Evolutionary conservation across 2,888 invertebrate species (phyloP), one percentile per base, ranked within the genome.

Genomic region (Hedychridium roseum): DNA sequence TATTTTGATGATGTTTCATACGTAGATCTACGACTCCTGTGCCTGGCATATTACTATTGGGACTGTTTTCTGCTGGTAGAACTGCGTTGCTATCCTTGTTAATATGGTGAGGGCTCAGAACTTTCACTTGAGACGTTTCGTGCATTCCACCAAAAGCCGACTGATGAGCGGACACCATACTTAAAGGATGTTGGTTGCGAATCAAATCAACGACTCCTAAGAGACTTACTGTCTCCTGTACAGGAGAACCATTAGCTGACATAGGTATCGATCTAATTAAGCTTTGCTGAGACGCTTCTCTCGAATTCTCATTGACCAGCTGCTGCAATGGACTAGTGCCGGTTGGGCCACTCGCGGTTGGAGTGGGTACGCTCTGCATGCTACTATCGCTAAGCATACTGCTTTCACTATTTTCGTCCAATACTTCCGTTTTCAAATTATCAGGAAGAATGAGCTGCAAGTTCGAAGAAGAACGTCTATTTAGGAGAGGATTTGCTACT

Each of bases 331-430:
- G 73, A 43, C 73, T 73, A 3, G 73, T 50, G n/a, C 60, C 57
- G 39, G 63, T 48, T 34, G 55, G 49, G 12, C 62, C 53, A 50
- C 64, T 66, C 46, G 71, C 49, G 23, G 68, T 60, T n/a, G 73
- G 59, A 17, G 71, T 67, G 34, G 71, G 64, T 35, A 77, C 68
- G 21, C 71, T 73, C 32, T 79, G 73, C 60, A 80, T 73, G 17
- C 79, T 76, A 50, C 74, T 79, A n/a, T 80, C 81, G 48, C 78
- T 75, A 30, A 77, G 43, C 49, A 85, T 73, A 14, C 87, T 87
- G 60, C 84, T 85, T 74, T 89, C 88, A 68, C 90, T 89, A 60
- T 84, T 85, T 54, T 91, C 91, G 72, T 91, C 91, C 27, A 87
- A 75, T 35, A 88, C 80, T 80, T 90, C 86, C 35, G 86, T 75